These are phyloP conservation scores for Tonatia bakeri DNA, from an alignment of 2,113 vertebrate species.

Conservation along the genomic window DNA sequence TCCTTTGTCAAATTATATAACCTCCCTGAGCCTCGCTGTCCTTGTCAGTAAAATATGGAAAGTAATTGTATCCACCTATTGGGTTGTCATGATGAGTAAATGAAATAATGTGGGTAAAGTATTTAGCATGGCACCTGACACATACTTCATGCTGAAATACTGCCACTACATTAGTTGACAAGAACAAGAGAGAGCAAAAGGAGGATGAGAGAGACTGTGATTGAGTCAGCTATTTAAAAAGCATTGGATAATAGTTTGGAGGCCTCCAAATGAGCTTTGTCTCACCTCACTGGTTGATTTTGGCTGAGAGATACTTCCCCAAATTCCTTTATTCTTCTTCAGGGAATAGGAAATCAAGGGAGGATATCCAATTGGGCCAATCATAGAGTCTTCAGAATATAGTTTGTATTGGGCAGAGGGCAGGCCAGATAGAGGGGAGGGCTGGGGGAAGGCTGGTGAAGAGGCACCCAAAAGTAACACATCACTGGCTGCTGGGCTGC, in stretches of 20 bases:
- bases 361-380: background rate
- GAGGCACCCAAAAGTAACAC: background rate
- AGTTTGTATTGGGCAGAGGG: background rate
- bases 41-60: background rate
- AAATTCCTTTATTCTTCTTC: background rate
- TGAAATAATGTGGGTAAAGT: background rate
- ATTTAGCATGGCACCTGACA: background rate
- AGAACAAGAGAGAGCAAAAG: background rate
- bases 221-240: background rate
- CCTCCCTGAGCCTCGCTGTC: background rate
- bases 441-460: background rate
- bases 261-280: background rate
- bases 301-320: background rate
- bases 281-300: background rate
- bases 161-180: background rate
- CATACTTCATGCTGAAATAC: rapidly evolving
- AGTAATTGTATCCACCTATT: background rate
- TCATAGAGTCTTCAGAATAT: background rate
- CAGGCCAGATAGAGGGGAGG: background rate
- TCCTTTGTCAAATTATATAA: background rate
- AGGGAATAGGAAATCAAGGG: background rate
- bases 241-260: background rate
- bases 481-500: background rate
- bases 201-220: background rate
- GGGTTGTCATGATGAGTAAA: background rate